These are phyloP conservation scores for Pecten maximus DNA, from an alignment of 2,888 invertebrate genomes.

Conservation along the genomic window DNA sequence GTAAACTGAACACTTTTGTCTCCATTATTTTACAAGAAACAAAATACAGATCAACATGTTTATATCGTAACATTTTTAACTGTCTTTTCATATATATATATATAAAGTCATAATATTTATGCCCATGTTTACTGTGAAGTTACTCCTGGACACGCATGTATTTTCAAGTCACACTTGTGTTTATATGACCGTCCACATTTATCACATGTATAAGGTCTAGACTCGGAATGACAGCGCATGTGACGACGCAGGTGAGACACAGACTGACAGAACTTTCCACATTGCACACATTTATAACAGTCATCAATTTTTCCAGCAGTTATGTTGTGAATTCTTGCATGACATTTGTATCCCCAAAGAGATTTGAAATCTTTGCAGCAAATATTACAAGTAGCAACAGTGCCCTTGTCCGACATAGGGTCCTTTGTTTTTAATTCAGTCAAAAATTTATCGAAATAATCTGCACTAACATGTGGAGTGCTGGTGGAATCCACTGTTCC, in stretches of 20 bases:
- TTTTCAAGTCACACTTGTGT: slow-evolving; percentile 40
- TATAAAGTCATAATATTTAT: not conserved
- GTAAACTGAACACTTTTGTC: not conserved
- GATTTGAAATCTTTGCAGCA: not conserved
- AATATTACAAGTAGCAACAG: not conserved
- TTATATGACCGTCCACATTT: slow-evolving; percentile 39
- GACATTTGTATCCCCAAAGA: slow-evolving; percentile 18
- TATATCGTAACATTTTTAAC: too few relatives aligned
- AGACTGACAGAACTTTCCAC: not conserved
- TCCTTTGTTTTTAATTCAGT: not conserved
- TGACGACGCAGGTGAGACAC: slow-evolving; percentile 35
- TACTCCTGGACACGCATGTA: not conserved
- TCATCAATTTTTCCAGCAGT: not conserved
- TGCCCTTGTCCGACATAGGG: not conserved
- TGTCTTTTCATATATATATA: too few relatives aligned
- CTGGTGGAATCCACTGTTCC: not conserved
- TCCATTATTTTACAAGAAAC: too few relatives aligned
- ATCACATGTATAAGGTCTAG: slow-evolving; percentile 44
- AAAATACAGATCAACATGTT: too few relatives aligned
- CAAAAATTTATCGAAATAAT: not conserved
- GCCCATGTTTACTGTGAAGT: not conserved
- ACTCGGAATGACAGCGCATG: slow-evolving; percentile 41
- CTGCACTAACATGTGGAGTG: not conserved
- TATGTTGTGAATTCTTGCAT: not conserved
- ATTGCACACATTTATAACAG: not conserved